Conservation (phyloP, 1,140 invertebrate genomes). For the Tribolium castaneum region DNA sequence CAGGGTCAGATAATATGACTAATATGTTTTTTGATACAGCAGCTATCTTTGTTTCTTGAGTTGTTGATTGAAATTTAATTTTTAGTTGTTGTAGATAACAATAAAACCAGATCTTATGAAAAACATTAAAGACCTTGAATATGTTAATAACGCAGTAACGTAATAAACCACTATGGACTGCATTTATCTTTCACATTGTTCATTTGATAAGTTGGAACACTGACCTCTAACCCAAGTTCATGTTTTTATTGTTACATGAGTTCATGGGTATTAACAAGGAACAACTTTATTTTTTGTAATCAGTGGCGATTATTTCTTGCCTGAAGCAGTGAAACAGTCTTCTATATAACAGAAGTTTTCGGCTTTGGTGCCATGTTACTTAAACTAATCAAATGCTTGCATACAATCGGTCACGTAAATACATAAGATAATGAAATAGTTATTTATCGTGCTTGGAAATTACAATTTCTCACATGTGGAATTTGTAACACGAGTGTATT, state of each 20-base stretch:
- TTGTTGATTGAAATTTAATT: not conserved
- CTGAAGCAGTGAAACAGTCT: no score
- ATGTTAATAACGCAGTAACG: not conserved
- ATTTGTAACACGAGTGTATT: no score
- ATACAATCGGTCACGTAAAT: no score
- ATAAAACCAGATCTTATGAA: not conserved
- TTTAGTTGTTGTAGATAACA: not conserved
- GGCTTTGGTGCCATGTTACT: no score
- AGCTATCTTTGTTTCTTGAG: not conserved
- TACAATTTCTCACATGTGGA: no score
- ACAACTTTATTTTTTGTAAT: no score
- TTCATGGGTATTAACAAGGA: no score
- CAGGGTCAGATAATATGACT: not conserved
- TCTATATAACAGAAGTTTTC: no score
- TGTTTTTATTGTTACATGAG: not conserved
- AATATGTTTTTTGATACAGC: not conserved
- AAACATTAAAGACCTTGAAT: not conserved
- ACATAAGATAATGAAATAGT: no score
- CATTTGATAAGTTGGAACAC: slow-evolving; percentile 21
- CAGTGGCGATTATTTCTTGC: no score
- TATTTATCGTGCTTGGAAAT: no score
- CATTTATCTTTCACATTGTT: slow-evolving; percentile 8
- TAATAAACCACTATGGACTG: not conserved
- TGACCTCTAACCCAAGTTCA: not conserved
- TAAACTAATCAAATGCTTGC: no score